A percentile compares a stretch with the other conserved stretches of the same genome.
phyloP scores from a whole-genome alignment of 1,140 invertebrate species.

The Drosophila orena region DNA sequence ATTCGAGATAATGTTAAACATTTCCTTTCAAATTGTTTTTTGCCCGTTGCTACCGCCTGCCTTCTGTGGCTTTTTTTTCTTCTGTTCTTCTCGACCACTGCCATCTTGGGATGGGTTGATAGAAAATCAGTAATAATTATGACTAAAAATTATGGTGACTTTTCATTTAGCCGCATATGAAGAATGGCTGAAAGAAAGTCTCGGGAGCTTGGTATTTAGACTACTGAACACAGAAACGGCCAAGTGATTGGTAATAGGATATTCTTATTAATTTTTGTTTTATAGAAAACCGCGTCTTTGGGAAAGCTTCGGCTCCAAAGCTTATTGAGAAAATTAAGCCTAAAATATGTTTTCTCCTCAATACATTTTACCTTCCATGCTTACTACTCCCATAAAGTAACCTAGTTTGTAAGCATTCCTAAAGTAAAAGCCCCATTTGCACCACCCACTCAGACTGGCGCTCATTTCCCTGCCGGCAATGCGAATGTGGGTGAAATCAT shows the following conservation, averaged over 20 bases:
- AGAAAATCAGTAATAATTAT: conserved; percentile 58
- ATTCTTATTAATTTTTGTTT: background rate
- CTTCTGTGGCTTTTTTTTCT: background rate
- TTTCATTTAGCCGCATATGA: conserved; percentile 12
- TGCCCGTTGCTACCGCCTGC: conserved; percentile 27
- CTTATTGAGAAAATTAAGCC: no score
- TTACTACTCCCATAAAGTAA: background rate
- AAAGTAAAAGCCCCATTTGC: background rate
- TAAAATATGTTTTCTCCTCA: no score
- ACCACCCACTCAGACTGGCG: conserved; percentile 1
- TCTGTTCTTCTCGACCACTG: conserved; percentile 26
- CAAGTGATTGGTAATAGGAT: conserved; percentile 4
- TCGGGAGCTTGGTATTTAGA: conserved; percentile 2
- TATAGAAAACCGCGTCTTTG: background rate
- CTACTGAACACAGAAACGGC: background rate
- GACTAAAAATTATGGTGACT: conserved; percentile 46
- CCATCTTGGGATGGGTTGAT: conserved; percentile 43
- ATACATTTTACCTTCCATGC: background rate
- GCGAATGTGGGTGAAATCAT: conserved; percentile 66
- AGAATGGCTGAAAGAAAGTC: conserved; percentile 28
- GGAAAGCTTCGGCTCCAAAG: background rate
- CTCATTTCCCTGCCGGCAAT: no score
- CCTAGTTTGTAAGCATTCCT: conserved; percentile 2
- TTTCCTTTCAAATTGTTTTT: conserved; percentile 77
- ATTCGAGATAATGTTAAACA: conserved; percentile 76